Evolutionary conservation across 2,797 vertebrate species (phyloP), one percentile per base, ranked within the genome.

Genomic region (Selene dorsalis): DNA sequence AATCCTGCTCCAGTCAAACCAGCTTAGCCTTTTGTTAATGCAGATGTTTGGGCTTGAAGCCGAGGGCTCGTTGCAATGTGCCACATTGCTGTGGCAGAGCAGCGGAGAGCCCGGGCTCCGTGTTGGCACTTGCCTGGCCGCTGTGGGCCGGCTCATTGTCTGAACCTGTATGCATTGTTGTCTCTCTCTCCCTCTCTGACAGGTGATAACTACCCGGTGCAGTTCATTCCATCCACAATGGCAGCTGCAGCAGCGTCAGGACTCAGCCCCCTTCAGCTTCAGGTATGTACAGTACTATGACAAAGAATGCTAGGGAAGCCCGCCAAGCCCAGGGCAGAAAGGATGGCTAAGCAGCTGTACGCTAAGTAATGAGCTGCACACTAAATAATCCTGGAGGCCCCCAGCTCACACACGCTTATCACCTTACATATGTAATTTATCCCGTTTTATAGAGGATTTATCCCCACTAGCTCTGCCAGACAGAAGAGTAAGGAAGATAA

Each of bases 131-230:
- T 97, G 97, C 93, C 95, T 93, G 91, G 92, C 91, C 87, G 94
- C 86, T 92, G 93, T 95, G 95, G 94, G 94, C 94, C 92, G 82
- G 94, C 90, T 96, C 96, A 97, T 97, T 99, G 97, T 98, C 97
- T 99, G 94, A 98, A 98, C 97, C 96, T 98, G 97, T 94, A 89
- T 75, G 93, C 95, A 98, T 99, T 99, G 97, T 99, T 96, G 94
- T 96, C 88, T 82, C 73, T 77, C 84, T 83, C 90, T 81, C 83
- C 41, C 84, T 87, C 96, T 72, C 93, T 91, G 94, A 98, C 97
- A 99, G 98, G 98, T 97, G 98, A 99, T 97, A 99, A 98, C 98
- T 99, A 99, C 95, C 98, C 98, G 13, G 97, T 99, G 96, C 98
- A 99, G 97, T 99, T 99, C 97, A 99, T 99, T 98, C 97, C 98